A percentile compares a stretch with the other conserved stretches of the same genome.
phyloP scores from a whole-genome alignment of 2,797 vertebrate species.

The Pteropus rufus region DNA sequence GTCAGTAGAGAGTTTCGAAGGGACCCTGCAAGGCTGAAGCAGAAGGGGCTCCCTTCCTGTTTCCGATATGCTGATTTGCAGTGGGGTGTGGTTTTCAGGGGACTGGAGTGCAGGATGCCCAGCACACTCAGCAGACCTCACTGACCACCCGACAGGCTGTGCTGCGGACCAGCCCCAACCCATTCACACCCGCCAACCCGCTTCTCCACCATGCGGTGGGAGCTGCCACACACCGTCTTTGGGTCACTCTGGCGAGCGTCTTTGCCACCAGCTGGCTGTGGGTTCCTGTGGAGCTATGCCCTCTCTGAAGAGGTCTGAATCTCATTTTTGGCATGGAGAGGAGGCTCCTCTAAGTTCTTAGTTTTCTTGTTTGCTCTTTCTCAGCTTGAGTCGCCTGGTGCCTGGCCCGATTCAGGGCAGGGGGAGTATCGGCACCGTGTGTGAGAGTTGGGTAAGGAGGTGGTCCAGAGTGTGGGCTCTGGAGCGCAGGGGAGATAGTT shows the following conservation, averaged over 20 bases:
- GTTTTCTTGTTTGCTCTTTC: background rate
- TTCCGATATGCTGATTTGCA: background rate
- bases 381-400: background rate
- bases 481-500: background rate
- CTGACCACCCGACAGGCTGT: background rate
- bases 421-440: background rate
- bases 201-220: background rate
- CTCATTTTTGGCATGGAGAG: background rate
- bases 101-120: background rate
- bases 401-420: background rate
- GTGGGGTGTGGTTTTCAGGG: background rate
- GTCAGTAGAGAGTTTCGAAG: background rate
- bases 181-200: too few species aligned
- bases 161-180: background rate
- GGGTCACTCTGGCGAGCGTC: background rate
- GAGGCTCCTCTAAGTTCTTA: background rate
- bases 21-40: background rate
- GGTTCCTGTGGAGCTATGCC: background rate
- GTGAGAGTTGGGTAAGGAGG: background rate
- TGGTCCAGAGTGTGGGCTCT: background rate
- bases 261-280: background rate
- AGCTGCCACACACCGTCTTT: background rate
- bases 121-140: background rate
- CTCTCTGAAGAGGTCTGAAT: background rate
- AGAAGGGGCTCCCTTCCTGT: background rate